A percentile compares a stretch with the other conserved stretches of the same genome.
These are phyloP conservation scores for Aptenodytes patagonicus DNA, from an alignment of 2,113 vertebrate species.

Conservation along the genomic window DNA sequence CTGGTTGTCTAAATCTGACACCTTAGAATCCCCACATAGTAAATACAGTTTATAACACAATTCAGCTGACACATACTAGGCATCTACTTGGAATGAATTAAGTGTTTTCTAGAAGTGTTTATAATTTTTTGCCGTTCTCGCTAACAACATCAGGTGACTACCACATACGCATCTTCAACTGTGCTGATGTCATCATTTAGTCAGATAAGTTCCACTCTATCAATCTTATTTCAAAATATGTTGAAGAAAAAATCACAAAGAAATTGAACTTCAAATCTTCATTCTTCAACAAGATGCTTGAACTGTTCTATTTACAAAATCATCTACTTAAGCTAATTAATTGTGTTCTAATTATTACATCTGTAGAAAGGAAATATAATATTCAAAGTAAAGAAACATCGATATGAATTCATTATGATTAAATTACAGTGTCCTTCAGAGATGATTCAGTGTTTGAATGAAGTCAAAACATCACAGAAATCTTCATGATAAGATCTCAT, in stretches of 20 bases:
- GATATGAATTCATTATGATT: not conserved
- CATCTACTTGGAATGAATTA: not conserved
- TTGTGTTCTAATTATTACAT: not conserved
- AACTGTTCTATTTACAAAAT: conserved; percentile 10
- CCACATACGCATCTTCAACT: fast-evolving
- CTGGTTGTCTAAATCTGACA: not conserved
- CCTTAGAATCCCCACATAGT: not conserved
- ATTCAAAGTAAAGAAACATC: not conserved
- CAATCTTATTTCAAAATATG: not conserved
- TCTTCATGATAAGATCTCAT: not conserved
- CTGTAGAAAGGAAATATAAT: not conserved
- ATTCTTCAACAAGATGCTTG: not conserved
- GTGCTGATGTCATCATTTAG: not conserved
- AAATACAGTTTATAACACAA: not conserved
- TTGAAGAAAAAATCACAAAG: not conserved
- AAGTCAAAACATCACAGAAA: not conserved
- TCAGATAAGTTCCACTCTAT: not conserved
- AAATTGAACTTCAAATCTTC: not conserved
- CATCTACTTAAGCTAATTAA: not conserved
- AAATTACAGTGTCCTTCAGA: not conserved
- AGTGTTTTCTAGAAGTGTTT: not conserved
- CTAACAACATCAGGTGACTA: not conserved
- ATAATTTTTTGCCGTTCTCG: not conserved
- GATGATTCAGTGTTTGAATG: not conserved
- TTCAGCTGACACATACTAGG: not conserved